phyloP scores from a whole-genome alignment of 2,888 invertebrate genomes.

The Dynastes tityus region DNA sequence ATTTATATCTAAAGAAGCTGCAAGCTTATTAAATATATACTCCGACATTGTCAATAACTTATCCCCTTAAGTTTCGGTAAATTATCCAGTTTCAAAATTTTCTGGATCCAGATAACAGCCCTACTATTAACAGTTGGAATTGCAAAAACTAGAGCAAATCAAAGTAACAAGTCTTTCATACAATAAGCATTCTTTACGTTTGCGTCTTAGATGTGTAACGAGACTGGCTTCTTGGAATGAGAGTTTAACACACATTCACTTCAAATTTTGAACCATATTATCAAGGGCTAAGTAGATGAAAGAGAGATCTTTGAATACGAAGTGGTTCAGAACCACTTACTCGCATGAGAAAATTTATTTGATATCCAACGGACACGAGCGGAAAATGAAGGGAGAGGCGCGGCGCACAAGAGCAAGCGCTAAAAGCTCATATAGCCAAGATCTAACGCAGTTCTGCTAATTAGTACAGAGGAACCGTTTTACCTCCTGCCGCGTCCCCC shows the following conservation, averaged over 20 bases:
- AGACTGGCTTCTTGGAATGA: too few relatives aligned
- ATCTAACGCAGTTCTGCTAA: constrained; percentile 46
- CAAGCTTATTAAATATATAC: too few relatives aligned
- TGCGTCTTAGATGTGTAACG: too few relatives aligned
- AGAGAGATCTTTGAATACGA: constrained; percentile 15
- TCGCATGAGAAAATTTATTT: constrained; percentile 19
- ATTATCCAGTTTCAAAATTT: too few relatives aligned
- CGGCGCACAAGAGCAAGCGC: constrained; percentile 19
- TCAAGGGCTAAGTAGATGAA: background rate
- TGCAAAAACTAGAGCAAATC: too few relatives aligned
- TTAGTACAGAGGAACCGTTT: constrained; percentile 51
- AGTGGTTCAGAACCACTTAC: constrained; percentile 30
- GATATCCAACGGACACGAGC: constrained; percentile 30
- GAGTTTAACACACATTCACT: background rate
- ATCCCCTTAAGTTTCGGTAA: too few relatives aligned
- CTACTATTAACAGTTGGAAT: too few relatives aligned
- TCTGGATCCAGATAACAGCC: too few relatives aligned
- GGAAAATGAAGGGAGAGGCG: constrained; percentile 7
- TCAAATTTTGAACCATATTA: background rate
- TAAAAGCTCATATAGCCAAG: constrained; percentile 43
- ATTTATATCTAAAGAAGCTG: too few relatives aligned
- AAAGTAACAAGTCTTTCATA: too few relatives aligned
- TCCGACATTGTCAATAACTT: too few relatives aligned
- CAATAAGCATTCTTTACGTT: too few relatives aligned
- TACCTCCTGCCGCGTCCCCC: constrained; percentile 40